phyloP scores from a whole-genome alignment of 1,140 invertebrate species.

The Ooceraea biroi region DNA sequence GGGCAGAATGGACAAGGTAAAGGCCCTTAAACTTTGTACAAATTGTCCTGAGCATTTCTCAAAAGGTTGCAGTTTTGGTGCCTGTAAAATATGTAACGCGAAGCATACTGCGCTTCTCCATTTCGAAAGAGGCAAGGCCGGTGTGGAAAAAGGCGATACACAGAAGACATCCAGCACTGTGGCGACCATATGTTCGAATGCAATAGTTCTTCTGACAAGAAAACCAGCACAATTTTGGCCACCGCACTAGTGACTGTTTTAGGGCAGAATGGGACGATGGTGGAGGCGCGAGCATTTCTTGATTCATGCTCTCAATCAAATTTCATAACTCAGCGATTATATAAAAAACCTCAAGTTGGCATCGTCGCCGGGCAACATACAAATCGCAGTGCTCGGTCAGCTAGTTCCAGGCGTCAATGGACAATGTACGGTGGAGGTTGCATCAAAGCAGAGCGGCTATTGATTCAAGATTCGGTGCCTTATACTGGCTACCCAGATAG shows the following conservation, averaged over 20 bases:
- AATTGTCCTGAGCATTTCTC: background rate
- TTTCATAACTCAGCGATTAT: background rate
- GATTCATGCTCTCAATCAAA: background rate
- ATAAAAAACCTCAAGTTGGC: background rate
- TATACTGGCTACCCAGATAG: background rate
- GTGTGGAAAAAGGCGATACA: too few relatives aligned
- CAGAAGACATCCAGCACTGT: background rate
- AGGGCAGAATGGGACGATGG: background rate
- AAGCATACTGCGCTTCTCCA: background rate
- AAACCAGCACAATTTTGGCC: background rate
- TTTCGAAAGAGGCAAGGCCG: background rate
- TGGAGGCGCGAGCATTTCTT: background rate
- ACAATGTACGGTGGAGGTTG: background rate
- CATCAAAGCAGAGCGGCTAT: background rate
- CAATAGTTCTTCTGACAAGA: background rate
- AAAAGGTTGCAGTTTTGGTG: background rate
- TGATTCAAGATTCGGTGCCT: background rate
- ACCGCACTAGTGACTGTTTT: background rate
- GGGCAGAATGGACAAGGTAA: background rate
- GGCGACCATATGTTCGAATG: background rate
- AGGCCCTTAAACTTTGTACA: background rate
- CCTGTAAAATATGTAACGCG: background rate
- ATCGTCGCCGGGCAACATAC: background rate
- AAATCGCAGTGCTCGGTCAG: conserved; percentile 1
- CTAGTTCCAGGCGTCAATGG: background rate